Percentiles rank a stretch among this genome's conserved stretches.
Conservation (phyloP, 1,140 invertebrate species). For the Drosophila lacertosa region DNA sequence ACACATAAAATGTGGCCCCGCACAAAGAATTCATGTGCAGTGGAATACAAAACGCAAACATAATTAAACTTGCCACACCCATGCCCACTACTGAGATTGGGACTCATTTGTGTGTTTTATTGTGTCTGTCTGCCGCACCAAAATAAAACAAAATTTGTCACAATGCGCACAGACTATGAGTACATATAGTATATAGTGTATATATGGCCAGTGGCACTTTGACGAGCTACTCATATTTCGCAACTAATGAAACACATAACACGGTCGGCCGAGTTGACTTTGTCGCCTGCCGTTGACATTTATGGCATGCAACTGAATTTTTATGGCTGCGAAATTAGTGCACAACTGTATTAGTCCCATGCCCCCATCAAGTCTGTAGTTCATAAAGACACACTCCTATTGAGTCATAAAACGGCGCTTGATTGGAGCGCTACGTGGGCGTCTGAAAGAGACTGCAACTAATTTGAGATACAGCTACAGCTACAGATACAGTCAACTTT, state of each 20-base stretch:
- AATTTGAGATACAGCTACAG: slow-evolving; percentile 72
- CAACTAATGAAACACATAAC: slow-evolving; percentile 75
- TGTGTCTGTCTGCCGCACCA: slow-evolving; percentile 59
- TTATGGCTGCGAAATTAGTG: slow-evolving; percentile 76
- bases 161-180: slow-evolving; percentile 29
- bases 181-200: no score
- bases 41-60: slow-evolving; percentile 70
- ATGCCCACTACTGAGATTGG: slow-evolving; percentile 17
- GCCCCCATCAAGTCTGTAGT: slow-evolving; percentile 29
- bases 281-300: slow-evolving; percentile 69
- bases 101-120: slow-evolving; percentile 49
- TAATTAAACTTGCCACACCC: slow-evolving; percentile 77
- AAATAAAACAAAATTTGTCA: slow-evolving; percentile 80
- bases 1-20: slow-evolving; percentile 3
- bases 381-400: slow-evolving; percentile 56
- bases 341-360: slow-evolving; percentile 51
- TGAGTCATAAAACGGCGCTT: slow-evolving; percentile 77
- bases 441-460: slow-evolving; percentile 59
- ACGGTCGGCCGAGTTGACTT: slow-evolving; percentile 30
- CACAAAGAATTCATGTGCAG: slow-evolving; percentile 64
- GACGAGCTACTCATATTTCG: slow-evolving; percentile 63
- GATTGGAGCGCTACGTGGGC: slow-evolving; percentile 70
- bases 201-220: slow-evolving; percentile 21
- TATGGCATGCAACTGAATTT: slow-evolving; percentile 76
- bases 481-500: slow-evolving; percentile 42